Conservation (phyloP, 2,888 invertebrate species). For the Linyphia triangularis region DNA sequence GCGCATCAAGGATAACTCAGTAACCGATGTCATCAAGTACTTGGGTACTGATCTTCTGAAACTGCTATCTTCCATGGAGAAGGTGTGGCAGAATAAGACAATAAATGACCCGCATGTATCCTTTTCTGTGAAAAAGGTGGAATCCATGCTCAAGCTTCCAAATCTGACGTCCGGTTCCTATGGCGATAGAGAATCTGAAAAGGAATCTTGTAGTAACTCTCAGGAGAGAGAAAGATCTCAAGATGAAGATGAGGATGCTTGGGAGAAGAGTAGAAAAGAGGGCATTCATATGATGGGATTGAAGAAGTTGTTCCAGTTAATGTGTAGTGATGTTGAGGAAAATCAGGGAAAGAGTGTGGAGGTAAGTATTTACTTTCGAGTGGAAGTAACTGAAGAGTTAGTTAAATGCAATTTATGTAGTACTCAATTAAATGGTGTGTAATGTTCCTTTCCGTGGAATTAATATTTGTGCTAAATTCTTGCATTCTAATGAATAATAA, state of each 20-base stretch:
- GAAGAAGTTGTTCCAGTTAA: background rate
- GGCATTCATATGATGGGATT: background rate
- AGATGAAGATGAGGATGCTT: background rate
- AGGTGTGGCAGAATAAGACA: background rate
- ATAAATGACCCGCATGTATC: background rate
- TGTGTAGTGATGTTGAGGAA: background rate
- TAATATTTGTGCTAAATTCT: too few relatives aligned
- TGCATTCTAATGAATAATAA: too few relatives aligned
- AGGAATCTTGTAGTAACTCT: background rate
- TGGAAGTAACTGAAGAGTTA: too few relatives aligned
- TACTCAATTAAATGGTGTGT: too few relatives aligned
- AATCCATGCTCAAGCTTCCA: background rate
- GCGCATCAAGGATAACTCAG: constrained; percentile 4
- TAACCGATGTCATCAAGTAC: background rate
- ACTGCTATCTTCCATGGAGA: constrained; percentile 7
- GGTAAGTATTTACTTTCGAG: background rate
- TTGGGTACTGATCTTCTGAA: background rate
- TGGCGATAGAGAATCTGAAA: background rate
- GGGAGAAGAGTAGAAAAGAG: background rate
- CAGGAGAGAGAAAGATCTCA: background rate
- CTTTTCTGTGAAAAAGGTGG: background rate
- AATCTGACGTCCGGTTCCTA: background rate
- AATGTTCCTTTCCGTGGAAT: too few relatives aligned
- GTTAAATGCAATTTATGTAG: too few relatives aligned
- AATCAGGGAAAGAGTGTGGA: background rate